These are phyloP conservation scores for Argyresthia goedartella DNA, from an alignment of 2,888 invertebrate species.

Conservation along the genomic window DNA sequence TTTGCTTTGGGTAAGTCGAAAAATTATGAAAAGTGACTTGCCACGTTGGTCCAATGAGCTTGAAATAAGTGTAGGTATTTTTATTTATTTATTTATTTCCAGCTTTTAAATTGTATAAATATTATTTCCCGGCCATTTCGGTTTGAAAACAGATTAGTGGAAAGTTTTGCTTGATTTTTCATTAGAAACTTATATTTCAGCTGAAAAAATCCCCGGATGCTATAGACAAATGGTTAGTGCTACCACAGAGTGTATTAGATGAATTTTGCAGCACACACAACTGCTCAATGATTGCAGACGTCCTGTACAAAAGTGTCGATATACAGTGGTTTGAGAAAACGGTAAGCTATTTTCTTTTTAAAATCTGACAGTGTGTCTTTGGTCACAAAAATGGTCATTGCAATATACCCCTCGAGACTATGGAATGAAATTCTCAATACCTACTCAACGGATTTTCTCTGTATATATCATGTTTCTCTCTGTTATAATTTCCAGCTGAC, in stretches of 20 bases:
- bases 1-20: slow-evolving; percentile 34
- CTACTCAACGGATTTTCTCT: too few relatives aligned
- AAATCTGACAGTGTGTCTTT: background rate
- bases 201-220: slow-evolving; percentile 15
- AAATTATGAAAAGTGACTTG: background rate
- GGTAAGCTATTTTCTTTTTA: slow-evolving; percentile 23
- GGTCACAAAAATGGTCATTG: background rate
- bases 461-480: too few relatives aligned
- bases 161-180: background rate
- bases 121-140: too few relatives aligned
- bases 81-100: background rate
- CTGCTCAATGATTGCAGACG: slow-evolving; percentile 25
- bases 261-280: slow-evolving; percentile 29
- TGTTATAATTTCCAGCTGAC: slow-evolving; percentile 29
- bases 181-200: slow-evolving; percentile 7
- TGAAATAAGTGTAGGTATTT: background rate
- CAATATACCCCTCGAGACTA: background rate
- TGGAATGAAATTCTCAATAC: background rate
- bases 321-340: slow-evolving; percentile 21
- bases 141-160: too few relatives aligned
- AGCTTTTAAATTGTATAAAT: too few relatives aligned
- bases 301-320: slow-evolving; percentile 28
- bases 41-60: background rate
- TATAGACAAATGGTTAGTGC: slow-evolving; percentile 18
- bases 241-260: slow-evolving; percentile 20